Base-by-base conservation (phyloP, 2,113 vertebrate species). In the Puntigrus tetrazona region DNA sequence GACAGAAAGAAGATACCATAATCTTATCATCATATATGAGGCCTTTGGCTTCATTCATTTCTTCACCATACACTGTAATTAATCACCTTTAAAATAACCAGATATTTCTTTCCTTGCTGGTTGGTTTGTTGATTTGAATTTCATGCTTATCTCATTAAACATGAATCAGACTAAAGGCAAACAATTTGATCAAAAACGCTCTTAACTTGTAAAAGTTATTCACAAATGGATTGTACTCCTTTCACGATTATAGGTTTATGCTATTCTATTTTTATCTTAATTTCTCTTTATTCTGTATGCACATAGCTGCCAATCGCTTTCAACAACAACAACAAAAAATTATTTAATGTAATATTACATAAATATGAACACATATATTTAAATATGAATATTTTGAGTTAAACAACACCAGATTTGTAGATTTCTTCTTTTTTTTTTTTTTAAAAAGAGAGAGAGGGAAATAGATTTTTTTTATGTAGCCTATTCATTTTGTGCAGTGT, bases 401-500 rank as follows among this genome's bases (percentile, higher is more conserved):
- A n/a, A n/a, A n/a, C n/a, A n/a, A n/a, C n/a, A n/a, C n/a, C n/a
- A n/a, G n/a, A n/a, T n/a, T n/a, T n/a, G n/a, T n/a, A n/a, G n/a
- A n/a, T n/a, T 59, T 50, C 14, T 50, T 2, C 5, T 20, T 50
- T 16, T 50, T 4, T 52, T 7, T 7, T 7, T 55, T 22, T 22
- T 52, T 52, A 1, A 41, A 41, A 8, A 41, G 18, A 22, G 20
- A 8, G 20, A n/a, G 7, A n/a, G 0, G 3, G 0, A 22, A 1
- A 52, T 57, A 4, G 3, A 47, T n/a, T 55, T 41, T 6, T n/a
- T 22, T 8, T n/a, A n/a, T n/a, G 52, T n/a, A 57, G 52, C 7
- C 1, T 57, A 22, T n/a, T 57, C 7, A n/a, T 57, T 57, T 57
- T 57, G 20, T 59, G 55, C 70, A 61, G 57, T 85, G 86, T 72